Evolutionary conservation across 2,113 vertebrate genomes (phyloP).

Genomic region (Pterocles gutturalis): DNA sequence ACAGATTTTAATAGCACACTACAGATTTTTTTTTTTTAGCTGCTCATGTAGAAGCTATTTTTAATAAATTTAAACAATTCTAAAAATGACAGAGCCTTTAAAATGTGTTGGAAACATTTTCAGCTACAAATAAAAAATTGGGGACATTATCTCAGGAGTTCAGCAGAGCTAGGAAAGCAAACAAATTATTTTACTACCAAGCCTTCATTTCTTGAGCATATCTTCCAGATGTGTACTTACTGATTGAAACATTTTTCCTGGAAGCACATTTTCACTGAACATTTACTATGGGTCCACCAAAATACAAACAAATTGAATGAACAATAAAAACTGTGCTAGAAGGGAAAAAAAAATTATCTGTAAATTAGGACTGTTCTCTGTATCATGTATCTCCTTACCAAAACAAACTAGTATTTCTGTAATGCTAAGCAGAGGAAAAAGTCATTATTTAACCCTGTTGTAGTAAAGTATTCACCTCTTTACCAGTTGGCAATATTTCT

Average conservation of each 20-base stretch:
- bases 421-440: background rate
- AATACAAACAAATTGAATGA: background rate
- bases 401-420: conserved; percentile 3
- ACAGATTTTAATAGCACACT: background rate
- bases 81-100: background rate
- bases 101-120: background rate
- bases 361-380: background rate
- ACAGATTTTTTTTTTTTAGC: background rate
- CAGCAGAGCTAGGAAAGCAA: background rate
- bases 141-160: background rate
- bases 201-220: background rate
- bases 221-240: background rate
- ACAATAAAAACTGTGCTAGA: background rate
- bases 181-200: background rate
- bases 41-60: background rate
- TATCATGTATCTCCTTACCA: background rate
- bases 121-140: background rate
- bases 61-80: background rate
- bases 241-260: background rate
- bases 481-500: background rate
- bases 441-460: background rate
- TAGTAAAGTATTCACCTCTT: background rate
- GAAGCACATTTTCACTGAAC: background rate
- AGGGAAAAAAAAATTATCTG: background rate
- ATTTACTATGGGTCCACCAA: background rate